Conservation (phyloP, 2,113 vertebrate species). For the Neoarius graeffei region DNA sequence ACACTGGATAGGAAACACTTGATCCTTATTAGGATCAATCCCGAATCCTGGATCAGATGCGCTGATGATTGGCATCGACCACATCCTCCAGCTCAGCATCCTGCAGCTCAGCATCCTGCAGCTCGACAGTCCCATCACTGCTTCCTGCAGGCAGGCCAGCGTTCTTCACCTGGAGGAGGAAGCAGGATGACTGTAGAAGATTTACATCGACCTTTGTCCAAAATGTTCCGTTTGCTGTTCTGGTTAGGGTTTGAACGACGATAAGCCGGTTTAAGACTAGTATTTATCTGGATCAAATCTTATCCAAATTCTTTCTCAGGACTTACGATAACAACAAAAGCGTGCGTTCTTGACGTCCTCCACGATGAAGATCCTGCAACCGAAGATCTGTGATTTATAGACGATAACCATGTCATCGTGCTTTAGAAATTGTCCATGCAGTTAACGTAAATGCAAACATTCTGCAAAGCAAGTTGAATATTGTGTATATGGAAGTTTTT, state of each 20-base stretch:
- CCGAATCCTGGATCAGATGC: not conserved
- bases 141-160: not conserved
- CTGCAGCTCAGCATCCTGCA: conserved; percentile 9
- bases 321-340: too few relatives aligned
- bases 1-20: not conserved
- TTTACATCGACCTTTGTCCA: not conserved
- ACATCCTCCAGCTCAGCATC: conserved; percentile 25
- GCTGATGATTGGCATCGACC: not conserved
- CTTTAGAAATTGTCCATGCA: not conserved
- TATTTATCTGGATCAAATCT: not conserved
- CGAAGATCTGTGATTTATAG: not conserved
- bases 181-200: not conserved
- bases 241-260: too few relatives aligned
- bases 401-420: too few relatives aligned
- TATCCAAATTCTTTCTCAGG: not conserved
- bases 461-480: not conserved
- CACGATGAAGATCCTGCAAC: not conserved
- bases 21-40: conserved; percentile 6
- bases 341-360: not conserved
- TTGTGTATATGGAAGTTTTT: not conserved
- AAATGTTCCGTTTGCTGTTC: too few relatives aligned
- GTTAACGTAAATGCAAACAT: not conserved
- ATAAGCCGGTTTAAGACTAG: not conserved
- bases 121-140: not conserved
- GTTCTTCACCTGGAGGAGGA: conserved; percentile 4